Evolutionary conservation across 2,888 invertebrate genomes (phyloP), one percentile per base, ranked within the genome.

Genomic region (Stenodema calcarata): DNA sequence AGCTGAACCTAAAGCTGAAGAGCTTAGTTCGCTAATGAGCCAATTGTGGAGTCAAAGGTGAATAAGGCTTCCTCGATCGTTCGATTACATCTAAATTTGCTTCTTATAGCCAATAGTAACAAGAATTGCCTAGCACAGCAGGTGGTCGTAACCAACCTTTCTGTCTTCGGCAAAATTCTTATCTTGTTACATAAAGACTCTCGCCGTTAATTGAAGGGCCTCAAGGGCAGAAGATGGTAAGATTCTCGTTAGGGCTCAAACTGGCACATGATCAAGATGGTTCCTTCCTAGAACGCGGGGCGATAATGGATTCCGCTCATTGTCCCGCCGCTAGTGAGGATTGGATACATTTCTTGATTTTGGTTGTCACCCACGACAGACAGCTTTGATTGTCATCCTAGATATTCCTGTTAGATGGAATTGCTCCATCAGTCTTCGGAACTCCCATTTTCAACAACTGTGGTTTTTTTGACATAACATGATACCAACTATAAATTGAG

Each of bases 171-270:
- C n/a, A 18, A 30, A 11, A 28, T 30, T 80, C 50, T 54, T 50
- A 80, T 80, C 50, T 80, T 28, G 35, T 30, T 50, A 80, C 80
- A 80, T 80, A 80, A 80, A 80, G 50, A 11, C 80, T 80, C 80
- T 35, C n/a, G 80, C 50, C 41, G 54, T 80, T 80, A 80, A 80
- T 80, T 80, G 80, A 80, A 80, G 42, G 27, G 35, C 50, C 80
- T 54, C 16, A 50, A 80, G 54, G 50, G 50, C 80, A 27, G 73
- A 41, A 30, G 35, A 44, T 44, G 44, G 78, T 28, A 80, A 80
- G 80, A 30, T 54, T 30, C 80, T 80, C 54, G 50, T 80, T 80
- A 80, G 80, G 80, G 30, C 41, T 44, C 78, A 44, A 78, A 78
- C 44, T 78, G 41, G 73, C 30, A 3, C 54, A 28, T 1, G 80